Evolutionary conservation across 2,113 vertebrate genomes (phyloP), one percentile per base, ranked within the genome.

Genomic region (Apteryx owenii): DNA sequence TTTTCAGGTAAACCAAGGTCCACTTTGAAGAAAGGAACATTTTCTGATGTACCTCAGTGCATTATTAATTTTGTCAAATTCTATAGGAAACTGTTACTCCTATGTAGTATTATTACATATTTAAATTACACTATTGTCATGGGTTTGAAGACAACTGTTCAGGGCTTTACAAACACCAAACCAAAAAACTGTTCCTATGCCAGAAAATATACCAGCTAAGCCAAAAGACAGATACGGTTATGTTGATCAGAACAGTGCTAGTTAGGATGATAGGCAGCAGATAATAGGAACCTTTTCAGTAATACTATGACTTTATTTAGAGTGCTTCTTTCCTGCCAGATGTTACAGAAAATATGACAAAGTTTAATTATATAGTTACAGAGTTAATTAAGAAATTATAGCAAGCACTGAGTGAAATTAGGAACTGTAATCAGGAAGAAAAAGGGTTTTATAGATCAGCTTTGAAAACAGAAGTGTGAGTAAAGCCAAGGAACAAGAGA

Each of bases 371-470:
- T 44, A 66, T 66, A 76, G 40, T 94, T 91, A 75, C 21, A 70
- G 56, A 61, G 33, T 69, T 95, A 73, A 96, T 96, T 73, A 93
- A 85, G 36, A 94, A 91, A 95, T 95, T 81, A 60, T 26, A 95
- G 72, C 17, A 94, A 56, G 5, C 72, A 81, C 8, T 58, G 65
- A 69, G 60, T 85, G 58, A 94, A 91, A 95, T 96, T 85, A 88
- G 50, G 26, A 65, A 29, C 29, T 69, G 69, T 69, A 91, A 95
- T 94, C 75, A 96, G 78, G 50, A 91, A 89, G 78, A 60, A 78
- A 62, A 92, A 89, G 33, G 22, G 50, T 94, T 93, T 91, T 77
- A 46, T 77, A 92, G 78, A 80, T 73, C 9, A 83, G 3, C 66
- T 85, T 85, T 75, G 71, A 81, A 88, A 89, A 65, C 23, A 77